Evolutionary conservation across 1,140 invertebrate species (phyloP).

Genomic region (Heliothis virescens): DNA sequence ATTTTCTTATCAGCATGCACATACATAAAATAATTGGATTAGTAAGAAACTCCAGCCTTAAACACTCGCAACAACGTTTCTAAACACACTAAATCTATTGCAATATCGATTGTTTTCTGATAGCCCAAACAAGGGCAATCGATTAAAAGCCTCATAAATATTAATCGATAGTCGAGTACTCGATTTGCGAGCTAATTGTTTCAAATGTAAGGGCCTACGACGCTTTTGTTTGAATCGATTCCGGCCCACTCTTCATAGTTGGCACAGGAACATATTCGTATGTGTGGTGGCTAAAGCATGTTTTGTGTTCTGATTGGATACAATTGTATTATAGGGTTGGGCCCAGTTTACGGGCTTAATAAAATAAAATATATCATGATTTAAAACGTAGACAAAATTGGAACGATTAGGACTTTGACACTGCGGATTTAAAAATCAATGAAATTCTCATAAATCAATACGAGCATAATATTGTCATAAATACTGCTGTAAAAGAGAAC

Average conservation of each 20-base stretch:
- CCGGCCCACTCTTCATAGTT: conserved; percentile 16
- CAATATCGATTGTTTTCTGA: conserved; percentile 8
- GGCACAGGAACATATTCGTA: background rate
- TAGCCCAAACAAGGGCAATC: background rate
- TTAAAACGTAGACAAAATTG: background rate
- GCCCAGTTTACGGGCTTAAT: background rate
- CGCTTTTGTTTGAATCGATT: background rate
- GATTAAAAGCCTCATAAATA: background rate
- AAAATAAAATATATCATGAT: no score
- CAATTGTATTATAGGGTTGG: conserved; percentile 21
- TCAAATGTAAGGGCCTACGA: background rate
- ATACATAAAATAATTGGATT: background rate
- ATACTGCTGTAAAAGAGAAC: background rate
- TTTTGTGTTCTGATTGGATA: background rate
- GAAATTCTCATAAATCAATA: background rate
- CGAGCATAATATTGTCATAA: no score
- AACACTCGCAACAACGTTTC: background rate
- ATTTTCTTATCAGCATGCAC: background rate
- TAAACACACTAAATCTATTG: background rate
- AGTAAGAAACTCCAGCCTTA: background rate
- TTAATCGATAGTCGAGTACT: background rate
- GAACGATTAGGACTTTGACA: no score
- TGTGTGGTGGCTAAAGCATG: background rate
- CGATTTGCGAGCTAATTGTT: background rate
- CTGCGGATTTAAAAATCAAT: background rate